Evolutionary conservation across 2,113 vertebrate genomes (phyloP).

Genomic region (Lasiurus borealis): DNA sequence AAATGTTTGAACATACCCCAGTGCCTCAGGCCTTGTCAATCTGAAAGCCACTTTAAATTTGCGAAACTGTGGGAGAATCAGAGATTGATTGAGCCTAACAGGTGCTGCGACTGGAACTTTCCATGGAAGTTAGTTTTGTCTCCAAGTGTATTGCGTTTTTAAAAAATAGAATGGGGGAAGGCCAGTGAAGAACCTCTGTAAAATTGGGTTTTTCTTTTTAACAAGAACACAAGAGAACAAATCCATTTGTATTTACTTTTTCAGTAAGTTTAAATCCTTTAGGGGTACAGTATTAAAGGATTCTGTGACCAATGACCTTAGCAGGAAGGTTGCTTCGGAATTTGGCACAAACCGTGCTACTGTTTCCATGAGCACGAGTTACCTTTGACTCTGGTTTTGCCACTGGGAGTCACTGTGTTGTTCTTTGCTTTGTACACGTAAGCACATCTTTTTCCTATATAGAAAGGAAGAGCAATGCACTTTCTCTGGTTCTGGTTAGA

Average conservation of each 20-base stretch:
- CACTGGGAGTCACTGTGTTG: background rate
- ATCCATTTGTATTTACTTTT: background rate
- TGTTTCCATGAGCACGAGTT: background rate
- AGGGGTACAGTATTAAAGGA: background rate
- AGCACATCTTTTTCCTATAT: background rate
- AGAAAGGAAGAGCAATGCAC: background rate
- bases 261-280: background rate
- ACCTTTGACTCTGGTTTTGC: background rate
- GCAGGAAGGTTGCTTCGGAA: background rate
- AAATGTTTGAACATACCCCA: background rate
- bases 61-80: background rate
- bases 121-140: background rate
- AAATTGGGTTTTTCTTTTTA: background rate
- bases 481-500: background rate
- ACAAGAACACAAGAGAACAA: background rate
- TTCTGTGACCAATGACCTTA: background rate
- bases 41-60: conserved; percentile 47
- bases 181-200: background rate
- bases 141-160: background rate
- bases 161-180: background rate
- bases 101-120: conserved; percentile 12
- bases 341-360: background rate
- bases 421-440: background rate
- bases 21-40: background rate
- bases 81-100: background rate